phyloP scores from a whole-genome alignment of 2,797 vertebrate genomes.

The Cephalopachus bancanus region DNA sequence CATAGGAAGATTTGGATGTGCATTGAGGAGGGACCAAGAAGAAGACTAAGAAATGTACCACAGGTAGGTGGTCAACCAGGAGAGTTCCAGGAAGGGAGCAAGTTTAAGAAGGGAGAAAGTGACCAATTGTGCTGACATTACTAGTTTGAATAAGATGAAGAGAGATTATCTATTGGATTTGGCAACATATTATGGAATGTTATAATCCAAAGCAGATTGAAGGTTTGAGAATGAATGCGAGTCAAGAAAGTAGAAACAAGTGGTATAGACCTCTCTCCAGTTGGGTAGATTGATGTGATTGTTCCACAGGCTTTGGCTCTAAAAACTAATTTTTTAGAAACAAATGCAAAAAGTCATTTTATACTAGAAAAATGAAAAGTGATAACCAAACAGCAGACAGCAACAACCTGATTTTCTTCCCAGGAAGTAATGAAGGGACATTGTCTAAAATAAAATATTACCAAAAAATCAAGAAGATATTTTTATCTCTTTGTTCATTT shows the following conservation, averaged over 20 bases:
- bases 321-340: constrained; percentile 11
- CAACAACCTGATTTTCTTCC: not conserved
- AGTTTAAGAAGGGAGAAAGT: not conserved
- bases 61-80: not conserved
- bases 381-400: not conserved
- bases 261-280: not conserved
- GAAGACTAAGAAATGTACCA: not conserved
- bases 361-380: not conserved
- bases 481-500: not conserved
- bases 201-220: not conserved
- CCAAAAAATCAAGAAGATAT: not conserved
- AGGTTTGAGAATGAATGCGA: not conserved
- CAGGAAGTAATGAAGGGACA: not conserved
- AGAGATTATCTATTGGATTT: not conserved
- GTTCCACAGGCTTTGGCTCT: not conserved
- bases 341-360: not conserved
- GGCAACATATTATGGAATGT: not conserved
- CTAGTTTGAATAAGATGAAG: not conserved
- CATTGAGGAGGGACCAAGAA: not conserved
- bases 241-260: not conserved
- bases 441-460: constrained; percentile 15
- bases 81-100: not conserved
- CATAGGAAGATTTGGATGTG: not conserved
- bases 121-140: not conserved
- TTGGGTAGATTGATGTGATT: not conserved